Evolutionary conservation across 2,797 vertebrate genomes (phyloP).

Genomic region (Malacoctenus gilli): DNA sequence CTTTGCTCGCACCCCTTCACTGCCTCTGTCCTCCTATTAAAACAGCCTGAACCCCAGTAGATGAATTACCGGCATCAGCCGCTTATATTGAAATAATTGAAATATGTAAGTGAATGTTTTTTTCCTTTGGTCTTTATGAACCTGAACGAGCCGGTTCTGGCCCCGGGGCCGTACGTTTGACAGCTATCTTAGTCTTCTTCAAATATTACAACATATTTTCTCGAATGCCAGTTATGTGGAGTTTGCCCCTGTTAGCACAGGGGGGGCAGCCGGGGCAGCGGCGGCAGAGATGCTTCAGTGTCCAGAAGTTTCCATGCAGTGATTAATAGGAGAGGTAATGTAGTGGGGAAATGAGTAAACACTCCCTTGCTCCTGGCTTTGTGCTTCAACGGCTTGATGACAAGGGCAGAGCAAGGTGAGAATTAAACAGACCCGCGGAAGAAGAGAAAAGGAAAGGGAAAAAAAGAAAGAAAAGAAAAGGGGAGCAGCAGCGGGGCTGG

Average conservation of each 20-base stretch:
- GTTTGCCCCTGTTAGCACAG: constrained; percentile 65
- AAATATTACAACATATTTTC: too few species aligned
- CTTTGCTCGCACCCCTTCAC: too few species aligned
- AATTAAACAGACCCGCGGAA: constrained; percentile 95
- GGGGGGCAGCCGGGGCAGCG: constrained; percentile 67
- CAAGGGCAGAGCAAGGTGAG: constrained; percentile 99
- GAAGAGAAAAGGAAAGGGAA: constrained; percentile 70
- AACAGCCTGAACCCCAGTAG: too few species aligned
- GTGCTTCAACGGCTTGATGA: constrained; percentile 99
- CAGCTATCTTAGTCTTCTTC: too few species aligned
- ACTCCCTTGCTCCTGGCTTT: constrained; percentile 99
- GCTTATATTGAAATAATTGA: too few species aligned
- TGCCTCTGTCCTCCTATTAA: too few species aligned
- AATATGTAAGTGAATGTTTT: too few species aligned
- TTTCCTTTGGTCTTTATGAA: too few species aligned
- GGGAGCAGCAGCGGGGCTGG: constrained; percentile 56
- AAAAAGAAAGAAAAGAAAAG: constrained; percentile 26
- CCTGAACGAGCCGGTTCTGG: too few species aligned
- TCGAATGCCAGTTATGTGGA: constrained; percentile 59
- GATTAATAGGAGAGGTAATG: constrained; percentile 99
- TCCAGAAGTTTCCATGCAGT: constrained; percentile 98
- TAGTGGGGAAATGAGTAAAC: constrained; percentile 99
- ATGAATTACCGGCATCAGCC: too few species aligned
- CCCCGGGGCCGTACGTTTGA: too few species aligned
- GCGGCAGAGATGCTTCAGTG: constrained; percentile 91